phyloP scores from a whole-genome alignment of 2,113 vertebrate species.

The Melanostigma gelatinosum region DNA sequence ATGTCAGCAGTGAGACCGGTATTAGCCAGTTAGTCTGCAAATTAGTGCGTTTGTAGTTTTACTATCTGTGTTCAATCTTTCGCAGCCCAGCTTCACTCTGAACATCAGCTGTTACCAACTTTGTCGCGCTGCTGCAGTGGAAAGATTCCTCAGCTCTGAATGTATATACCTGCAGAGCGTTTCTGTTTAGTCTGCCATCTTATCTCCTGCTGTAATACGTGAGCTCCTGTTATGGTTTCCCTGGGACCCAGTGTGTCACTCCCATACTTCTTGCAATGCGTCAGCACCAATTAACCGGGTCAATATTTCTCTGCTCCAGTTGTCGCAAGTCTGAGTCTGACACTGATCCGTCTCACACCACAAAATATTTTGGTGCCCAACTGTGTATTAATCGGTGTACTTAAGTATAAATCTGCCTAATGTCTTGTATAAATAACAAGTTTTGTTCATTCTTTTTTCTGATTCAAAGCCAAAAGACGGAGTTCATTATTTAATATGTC shows the following conservation, averaged over 20 bases:
- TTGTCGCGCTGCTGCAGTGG: constrained; percentile 45
- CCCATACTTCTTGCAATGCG: constrained; percentile 56
- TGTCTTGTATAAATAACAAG: not conserved
- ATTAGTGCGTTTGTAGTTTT: constrained; percentile 20
- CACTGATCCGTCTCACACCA: constrained; percentile 19
- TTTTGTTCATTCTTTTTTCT: not conserved
- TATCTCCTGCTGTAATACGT: constrained; percentile 56
- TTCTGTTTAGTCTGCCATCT: constrained; percentile 73
- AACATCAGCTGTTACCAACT: constrained; percentile 56
- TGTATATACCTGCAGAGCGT: constrained; percentile 67
- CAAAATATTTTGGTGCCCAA: not conserved
- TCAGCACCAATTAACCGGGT: constrained; percentile 73
- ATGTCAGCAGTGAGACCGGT: constrained; percentile 25
- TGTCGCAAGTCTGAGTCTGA: constrained; percentile 46
- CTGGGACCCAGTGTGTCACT: constrained; percentile 37
- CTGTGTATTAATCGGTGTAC: not conserved
- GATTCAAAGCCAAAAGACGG: constrained; percentile 1
- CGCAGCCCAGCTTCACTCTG: constrained; percentile 27
- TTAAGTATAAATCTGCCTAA: not conserved
- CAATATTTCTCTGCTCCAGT: constrained; percentile 67
- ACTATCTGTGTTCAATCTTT: constrained; percentile 48
- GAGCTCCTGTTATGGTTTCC: constrained; percentile 55
- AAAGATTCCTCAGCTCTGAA: constrained; percentile 60
- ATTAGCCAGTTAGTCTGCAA: constrained; percentile 16
- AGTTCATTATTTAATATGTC: not conserved